Evolutionary conservation across 2,888 invertebrate genomes (phyloP).

Genomic region (Halictus ligatus): DNA sequence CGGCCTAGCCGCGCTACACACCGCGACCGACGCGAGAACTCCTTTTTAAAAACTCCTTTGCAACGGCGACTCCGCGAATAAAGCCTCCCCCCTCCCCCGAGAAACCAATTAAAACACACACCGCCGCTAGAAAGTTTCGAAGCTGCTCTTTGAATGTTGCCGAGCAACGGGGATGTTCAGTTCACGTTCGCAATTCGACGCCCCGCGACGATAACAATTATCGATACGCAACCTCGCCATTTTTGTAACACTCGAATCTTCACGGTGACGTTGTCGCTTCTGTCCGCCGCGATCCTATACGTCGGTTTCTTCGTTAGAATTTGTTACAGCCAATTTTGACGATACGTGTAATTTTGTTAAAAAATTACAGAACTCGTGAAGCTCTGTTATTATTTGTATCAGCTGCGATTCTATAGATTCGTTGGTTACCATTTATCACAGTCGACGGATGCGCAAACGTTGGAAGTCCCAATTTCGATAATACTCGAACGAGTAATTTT

Average conservation of each 20-base stretch:
- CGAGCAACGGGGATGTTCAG: neutral
- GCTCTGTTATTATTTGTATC: neutral
- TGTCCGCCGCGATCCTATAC: neutral
- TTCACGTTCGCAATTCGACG: neutral
- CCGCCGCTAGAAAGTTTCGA: neutral
- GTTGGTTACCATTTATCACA: no score
- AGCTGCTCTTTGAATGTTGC: neutral
- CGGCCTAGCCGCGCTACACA: constrained; percentile 7
- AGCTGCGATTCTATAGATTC: neutral
- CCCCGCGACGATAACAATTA: neutral
- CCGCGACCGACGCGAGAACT: neutral
- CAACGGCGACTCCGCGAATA: constrained; percentile 30
- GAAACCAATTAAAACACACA: constrained; percentile 53
- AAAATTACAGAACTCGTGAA: neutral
- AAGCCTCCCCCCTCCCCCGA: no score
- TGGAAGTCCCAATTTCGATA: no score
- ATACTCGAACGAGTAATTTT: neutral
- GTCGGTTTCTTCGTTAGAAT: no score
- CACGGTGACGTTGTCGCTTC: neutral
- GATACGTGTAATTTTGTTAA: neutral
- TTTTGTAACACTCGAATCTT: no score
- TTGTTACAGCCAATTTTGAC: no score
- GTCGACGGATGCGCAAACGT: no score
- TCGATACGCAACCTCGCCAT: neutral
- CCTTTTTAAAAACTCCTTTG: constrained; percentile 28